phyloP scores from a whole-genome alignment of 1,140 invertebrate species.

The Microplitis mediator region DNA sequence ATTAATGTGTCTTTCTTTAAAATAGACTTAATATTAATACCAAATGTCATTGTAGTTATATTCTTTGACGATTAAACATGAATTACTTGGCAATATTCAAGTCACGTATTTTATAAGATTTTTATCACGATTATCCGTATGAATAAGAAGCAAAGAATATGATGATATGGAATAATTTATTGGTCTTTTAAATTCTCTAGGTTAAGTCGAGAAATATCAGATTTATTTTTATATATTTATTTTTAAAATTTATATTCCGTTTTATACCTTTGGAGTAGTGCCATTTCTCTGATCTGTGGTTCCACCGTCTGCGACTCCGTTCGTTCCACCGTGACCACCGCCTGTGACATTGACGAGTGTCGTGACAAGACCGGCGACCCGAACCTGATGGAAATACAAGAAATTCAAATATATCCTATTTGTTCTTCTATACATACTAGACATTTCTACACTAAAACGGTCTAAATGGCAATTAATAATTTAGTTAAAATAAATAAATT shows the following conservation, averaged over 20 bases:
- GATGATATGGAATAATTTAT: too few species aligned
- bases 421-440: too few species aligned
- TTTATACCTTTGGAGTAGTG: conserved; percentile 51
- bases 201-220: background rate
- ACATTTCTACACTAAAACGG: too few species aligned
- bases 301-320: conserved; percentile 35
- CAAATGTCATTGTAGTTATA: background rate
- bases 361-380: conserved; percentile 75
- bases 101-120: too few species aligned
- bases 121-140: too few species aligned
- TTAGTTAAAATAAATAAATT: too few species aligned
- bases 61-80: background rate
- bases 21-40: background rate
- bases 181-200: too few species aligned
- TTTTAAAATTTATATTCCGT: background rate
- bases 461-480: too few species aligned
- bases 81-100: background rate
- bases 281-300: conserved; percentile 45
- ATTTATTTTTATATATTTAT: conserved; percentile 23
- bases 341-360: conserved; percentile 76
- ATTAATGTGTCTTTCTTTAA: too few species aligned
- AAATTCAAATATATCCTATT: background rate
- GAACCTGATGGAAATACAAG: conserved; percentile 60
- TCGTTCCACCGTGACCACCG: conserved; percentile 53
- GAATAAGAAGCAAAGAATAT: too few species aligned